A percentile compares a stretch with the other conserved stretches of the same genome.
Conservation (phyloP, 1,140 invertebrate species). For the Drosophila rufa region DNA sequence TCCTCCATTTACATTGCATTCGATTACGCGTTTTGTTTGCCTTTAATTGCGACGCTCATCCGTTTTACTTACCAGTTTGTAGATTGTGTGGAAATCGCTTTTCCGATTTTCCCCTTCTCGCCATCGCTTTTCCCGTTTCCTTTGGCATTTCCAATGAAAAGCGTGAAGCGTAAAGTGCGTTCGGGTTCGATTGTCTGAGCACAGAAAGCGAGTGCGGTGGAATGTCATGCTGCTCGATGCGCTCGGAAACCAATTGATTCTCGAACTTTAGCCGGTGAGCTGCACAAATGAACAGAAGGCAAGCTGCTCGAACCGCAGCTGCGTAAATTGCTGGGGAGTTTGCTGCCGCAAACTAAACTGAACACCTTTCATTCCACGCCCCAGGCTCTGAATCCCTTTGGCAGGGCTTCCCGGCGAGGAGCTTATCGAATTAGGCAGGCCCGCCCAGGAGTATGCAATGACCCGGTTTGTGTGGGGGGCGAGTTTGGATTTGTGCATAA, state of each 20-base stretch:
- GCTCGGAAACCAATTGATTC: conserved; percentile 43
- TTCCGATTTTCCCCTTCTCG: neutral
- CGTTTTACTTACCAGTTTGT: conserved; percentile 56
- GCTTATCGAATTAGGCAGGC: neutral
- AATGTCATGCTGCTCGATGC: conserved; percentile 7
- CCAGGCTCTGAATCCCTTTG: neutral
- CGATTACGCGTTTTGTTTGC: conserved; percentile 74
- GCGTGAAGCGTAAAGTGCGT: conserved; percentile 48
- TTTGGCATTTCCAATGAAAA: conserved; percentile 34
- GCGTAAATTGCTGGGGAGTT: conserved; percentile 2
- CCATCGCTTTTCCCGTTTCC: neutral
- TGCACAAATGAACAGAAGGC: conserved; percentile 21
- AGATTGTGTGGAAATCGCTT: conserved; percentile 4
- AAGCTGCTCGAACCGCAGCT: conserved; percentile 1
- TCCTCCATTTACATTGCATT: conserved; percentile 63
- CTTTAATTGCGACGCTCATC: conserved; percentile 72
- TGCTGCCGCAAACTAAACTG: neutral
- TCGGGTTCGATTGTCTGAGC: conserved; percentile 38
- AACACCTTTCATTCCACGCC: neutral
- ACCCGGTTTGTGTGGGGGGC: too few species aligned
- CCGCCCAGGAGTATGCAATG: conserved; percentile 14
- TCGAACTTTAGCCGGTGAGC: conserved; percentile 28
- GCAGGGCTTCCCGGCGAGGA: neutral
- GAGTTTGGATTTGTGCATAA: neutral
- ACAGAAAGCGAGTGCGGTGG: conserved; percentile 17